A percentile compares a stretch with the other conserved stretches of the same genome.
Conservation (phyloP, 2,888 invertebrate species). For the Sipha maydis region DNA sequence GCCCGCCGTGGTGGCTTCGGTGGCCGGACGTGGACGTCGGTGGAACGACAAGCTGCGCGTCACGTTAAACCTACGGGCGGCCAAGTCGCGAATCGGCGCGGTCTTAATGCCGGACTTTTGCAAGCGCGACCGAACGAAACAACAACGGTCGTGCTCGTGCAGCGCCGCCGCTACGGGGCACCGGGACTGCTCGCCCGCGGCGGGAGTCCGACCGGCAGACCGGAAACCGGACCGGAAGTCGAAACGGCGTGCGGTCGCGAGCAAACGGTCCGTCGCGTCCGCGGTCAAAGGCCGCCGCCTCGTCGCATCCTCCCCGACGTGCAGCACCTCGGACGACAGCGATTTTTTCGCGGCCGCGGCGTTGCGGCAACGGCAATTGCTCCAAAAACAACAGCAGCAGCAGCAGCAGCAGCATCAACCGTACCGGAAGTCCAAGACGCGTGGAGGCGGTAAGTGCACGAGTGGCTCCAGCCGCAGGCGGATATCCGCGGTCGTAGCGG, state of each 20-base stretch:
- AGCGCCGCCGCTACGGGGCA: slow-evolving; percentile 14
- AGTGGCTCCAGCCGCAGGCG: slow-evolving; percentile 64
- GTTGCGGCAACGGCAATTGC: slow-evolving; percentile 63
- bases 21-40: slow-evolving; percentile 6
- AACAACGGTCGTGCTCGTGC: slow-evolving; percentile 41
- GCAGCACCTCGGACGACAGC: slow-evolving; percentile 69
- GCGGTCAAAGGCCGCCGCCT: background rate
- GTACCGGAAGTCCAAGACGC: slow-evolving; percentile 67
- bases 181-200: background rate
- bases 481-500: slow-evolving; percentile 54
- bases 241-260: background rate
- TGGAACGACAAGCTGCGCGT: slow-evolving; percentile 30
- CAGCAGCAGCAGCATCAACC: slow-evolving; percentile 64
- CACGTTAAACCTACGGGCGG: background rate
- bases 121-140: slow-evolving; percentile 70
- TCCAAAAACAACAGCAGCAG: slow-evolving; percentile 66
- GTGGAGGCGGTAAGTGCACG: slow-evolving; percentile 65
- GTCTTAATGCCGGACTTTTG: slow-evolving; percentile 86
- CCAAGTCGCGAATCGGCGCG: slow-evolving; percentile 71
- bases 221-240: background rate
- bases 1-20: slow-evolving; percentile 69
- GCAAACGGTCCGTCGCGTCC: background rate
- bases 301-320: slow-evolving; percentile 49
- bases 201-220: background rate
- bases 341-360: slow-evolving; percentile 68